Percentiles rank a stretch among this genome's conserved stretches.
phyloP scores from a whole-genome alignment of 2,888 invertebrate genomes.

The Drosophila meridiana region DNA sequence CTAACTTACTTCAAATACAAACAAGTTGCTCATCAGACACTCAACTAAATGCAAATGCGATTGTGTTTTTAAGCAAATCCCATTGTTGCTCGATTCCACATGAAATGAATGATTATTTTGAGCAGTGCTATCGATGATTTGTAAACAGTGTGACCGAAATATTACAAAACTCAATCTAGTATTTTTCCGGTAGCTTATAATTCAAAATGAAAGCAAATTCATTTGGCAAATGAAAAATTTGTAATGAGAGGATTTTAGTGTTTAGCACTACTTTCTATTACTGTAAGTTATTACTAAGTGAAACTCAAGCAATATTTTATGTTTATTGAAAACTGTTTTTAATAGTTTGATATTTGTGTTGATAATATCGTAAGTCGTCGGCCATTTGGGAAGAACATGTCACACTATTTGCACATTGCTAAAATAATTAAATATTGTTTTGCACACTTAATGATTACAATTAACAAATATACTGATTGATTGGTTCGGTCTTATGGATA shows the following conservation, averaged over 20 bases:
- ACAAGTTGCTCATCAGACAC: slow-evolving; percentile 16
- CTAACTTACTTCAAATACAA: slow-evolving; percentile 34
- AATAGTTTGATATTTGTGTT: slow-evolving; percentile 34
- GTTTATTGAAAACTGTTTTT: not conserved
- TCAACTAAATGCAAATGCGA: slow-evolving; percentile 9
- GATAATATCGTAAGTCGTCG: slow-evolving; percentile 32
- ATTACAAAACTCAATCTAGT: not conserved
- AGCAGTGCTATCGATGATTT: slow-evolving; percentile 23
- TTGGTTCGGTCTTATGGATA: slow-evolving; percentile 54
- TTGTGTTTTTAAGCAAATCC: slow-evolving; percentile 44
- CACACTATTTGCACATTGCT: slow-evolving; percentile 56
- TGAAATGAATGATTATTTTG: not conserved
- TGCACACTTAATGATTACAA: slow-evolving; percentile 53
- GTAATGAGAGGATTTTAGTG: not conserved
- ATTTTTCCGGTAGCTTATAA: not conserved
- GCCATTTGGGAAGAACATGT: slow-evolving; percentile 37
- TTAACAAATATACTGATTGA: slow-evolving; percentile 70
- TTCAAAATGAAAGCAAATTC: not conserved
- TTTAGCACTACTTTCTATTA: not conserved
- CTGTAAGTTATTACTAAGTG: not conserved
- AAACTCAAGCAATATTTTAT: not conserved
- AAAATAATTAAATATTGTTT: slow-evolving; percentile 56
- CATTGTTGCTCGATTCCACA: slow-evolving; percentile 32
- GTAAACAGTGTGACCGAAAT: slow-evolving; percentile 18
- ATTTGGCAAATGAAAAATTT: not conserved